Evolutionary conservation across 1,140 invertebrate genomes (phyloP), one percentile per base, ranked within the genome.

Genomic region (Goniozus legneri): DNA sequence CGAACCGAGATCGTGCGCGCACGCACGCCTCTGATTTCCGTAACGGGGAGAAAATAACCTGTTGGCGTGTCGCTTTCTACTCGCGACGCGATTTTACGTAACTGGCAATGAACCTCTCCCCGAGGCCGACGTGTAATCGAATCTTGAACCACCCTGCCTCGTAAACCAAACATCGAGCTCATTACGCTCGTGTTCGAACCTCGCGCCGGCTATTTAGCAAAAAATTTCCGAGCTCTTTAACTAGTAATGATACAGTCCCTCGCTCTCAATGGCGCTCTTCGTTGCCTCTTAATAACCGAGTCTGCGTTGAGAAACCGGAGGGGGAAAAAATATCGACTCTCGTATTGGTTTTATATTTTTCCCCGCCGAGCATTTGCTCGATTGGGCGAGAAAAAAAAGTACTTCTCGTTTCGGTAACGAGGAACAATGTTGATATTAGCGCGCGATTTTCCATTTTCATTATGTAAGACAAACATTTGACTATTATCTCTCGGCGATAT

Each of bases 41-140:
- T 12, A 27, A 7, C 24, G 24, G 12, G 6, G 24, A 6, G 12
- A 27, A 27, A 6, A 12, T 12, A 12, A 27, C 24, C 24, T 12
- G 35, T 44, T 50, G 37, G 48, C 45, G 54, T 54, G 39, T 57
- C 47, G 55, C 55, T 57, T 60, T 60, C 54, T 56, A 60, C 45
- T 48, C 27, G 18, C 47, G 31, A 15, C 20, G 13, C 16, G 21
- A 21, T 4, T 63, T 66, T 67, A 62, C 56, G 50, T 63, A 65
- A 67, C 62, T 67, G 65, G 50, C 58, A 67, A 67, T 67, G 64
- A 68, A 68, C 60, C 54, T 56, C 52, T 44, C 47, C 20, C 38
- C 32, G 14, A 14, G 16, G 27, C 13, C 38, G 16, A 32, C 36
- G 12, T 30, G 40, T 56, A 52, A 58, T 35, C 20, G 21, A 44